A percentile compares a stretch with the other conserved stretches of the same genome.
Conservation (phyloP, 2,888 invertebrate genomes). For the Podabrus alpinus region DNA sequence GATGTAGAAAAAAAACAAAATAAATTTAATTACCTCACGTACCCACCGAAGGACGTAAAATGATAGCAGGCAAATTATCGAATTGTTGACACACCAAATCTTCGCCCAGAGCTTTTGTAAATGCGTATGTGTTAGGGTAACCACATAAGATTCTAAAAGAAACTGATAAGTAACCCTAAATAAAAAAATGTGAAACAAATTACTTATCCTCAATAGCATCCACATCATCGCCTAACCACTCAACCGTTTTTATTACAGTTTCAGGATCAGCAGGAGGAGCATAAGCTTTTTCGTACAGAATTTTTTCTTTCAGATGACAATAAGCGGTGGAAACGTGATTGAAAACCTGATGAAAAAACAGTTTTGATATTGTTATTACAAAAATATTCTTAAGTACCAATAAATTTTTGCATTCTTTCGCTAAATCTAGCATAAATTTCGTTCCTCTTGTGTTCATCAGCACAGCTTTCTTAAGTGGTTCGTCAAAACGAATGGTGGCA, state of each 20-base stretch:
- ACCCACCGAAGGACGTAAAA: slow-evolving; percentile 86
- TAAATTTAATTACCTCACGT: slow-evolving; percentile 39
- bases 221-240: slow-evolving; percentile 78
- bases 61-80: slow-evolving; percentile 74
- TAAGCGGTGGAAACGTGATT: slow-evolving; percentile 88
- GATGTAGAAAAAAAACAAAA: not conserved
- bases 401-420: slow-evolving; percentile 75
- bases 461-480: slow-evolving; percentile 85
- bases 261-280: slow-evolving; percentile 80
- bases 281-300: slow-evolving; percentile 84
- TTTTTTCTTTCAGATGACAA: slow-evolving; percentile 82
- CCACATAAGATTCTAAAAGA: slow-evolving; percentile 68
- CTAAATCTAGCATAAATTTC: slow-evolving; percentile 82
- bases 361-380: not conserved
- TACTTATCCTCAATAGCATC: slow-evolving; percentile 66
- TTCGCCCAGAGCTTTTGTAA: slow-evolving; percentile 91
- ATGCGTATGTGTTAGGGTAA: slow-evolving; percentile 91
- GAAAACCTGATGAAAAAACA: slow-evolving; percentile 59
- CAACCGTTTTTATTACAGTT: slow-evolving; percentile 74
- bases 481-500: slow-evolving; percentile 84
- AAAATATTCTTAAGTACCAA: slow-evolving; percentile 57
- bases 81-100: slow-evolving; percentile 79
- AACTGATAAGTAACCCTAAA: not conserved
- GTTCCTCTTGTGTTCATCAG: slow-evolving; percentile 92
- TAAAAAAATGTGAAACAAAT: slow-evolving; percentile 4